These are phyloP conservation scores for Drosophila chauvacae DNA, from an alignment of 1,140 invertebrate species.

Conservation along the genomic window DNA sequence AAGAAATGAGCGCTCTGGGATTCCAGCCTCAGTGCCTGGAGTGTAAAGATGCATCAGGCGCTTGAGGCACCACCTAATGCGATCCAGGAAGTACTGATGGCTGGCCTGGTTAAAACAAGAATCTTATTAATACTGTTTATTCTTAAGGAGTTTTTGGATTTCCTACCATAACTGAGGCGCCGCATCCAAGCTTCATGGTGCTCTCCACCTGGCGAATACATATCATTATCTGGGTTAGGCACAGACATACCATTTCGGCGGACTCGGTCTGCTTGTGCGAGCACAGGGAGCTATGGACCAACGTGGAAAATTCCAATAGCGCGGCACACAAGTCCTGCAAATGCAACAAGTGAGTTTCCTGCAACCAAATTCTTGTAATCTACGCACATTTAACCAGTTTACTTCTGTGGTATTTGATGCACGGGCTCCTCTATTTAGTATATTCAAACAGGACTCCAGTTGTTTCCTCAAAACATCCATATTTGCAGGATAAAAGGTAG, in stretches of 20 bases:
- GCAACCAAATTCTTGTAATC: neutral
- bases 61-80: slow-evolving; percentile 68
- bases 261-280: slow-evolving; percentile 30
- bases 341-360: slow-evolving; percentile 13
- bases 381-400: slow-evolving; percentile 63
- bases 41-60: slow-evolving; percentile 35
- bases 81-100: slow-evolving; percentile 71
- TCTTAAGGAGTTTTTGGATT: neutral
- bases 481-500: neutral
- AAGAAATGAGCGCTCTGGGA: slow-evolving; percentile 56
- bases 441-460: slow-evolving; percentile 43
- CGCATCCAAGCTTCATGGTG: slow-evolving; percentile 54
- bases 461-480: slow-evolving; percentile 57
- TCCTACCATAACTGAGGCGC: slow-evolving; percentile 42
- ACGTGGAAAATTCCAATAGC: slow-evolving; percentile 58
- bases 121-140: neutral
- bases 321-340: slow-evolving; percentile 71
- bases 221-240: slow-evolving; percentile 71
- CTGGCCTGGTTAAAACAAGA: slow-evolving; percentile 58
- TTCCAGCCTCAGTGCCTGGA: neutral
- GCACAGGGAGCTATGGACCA: slow-evolving; percentile 51
- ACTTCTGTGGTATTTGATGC: slow-evolving; percentile 9
- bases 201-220: slow-evolving; percentile 71
- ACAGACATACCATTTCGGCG: slow-evolving; percentile 66
- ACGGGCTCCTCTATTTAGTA: slow-evolving; percentile 18